Conservation (phyloP, 1,140 invertebrate genomes). For the Drosophila ohnishii region DNA sequence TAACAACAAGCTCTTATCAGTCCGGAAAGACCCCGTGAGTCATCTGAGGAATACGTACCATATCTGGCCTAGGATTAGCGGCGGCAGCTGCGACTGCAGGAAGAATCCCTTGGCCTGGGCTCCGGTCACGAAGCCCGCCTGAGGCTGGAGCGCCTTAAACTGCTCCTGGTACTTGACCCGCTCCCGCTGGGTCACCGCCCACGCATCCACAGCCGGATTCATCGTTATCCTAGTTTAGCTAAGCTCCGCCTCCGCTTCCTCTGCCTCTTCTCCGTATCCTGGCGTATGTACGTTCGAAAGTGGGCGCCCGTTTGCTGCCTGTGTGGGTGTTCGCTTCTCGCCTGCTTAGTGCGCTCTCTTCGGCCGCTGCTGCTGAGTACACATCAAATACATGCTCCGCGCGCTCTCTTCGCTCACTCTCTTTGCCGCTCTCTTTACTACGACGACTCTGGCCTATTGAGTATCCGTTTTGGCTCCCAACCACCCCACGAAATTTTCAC, state of each 20-base stretch:
- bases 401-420: conserved; percentile 46
- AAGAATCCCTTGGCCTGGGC: conserved; percentile 98
- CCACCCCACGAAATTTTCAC: conserved; percentile 79
- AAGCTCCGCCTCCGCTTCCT: conserved; percentile 22
- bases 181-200: conserved; percentile 94
- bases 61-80: conserved; percentile 94
- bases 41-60: conserved; percentile 89
- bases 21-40: conserved; percentile 64
- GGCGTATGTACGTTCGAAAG: conserved; percentile 55
- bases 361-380: conserved; percentile 60
- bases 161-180: conserved; percentile 95
- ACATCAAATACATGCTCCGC: conserved; percentile 72
- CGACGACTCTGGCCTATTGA: conserved; percentile 57
- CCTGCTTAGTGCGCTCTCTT: conserved; percentile 69
- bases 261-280: conserved; percentile 9
- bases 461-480: conserved; percentile 74
- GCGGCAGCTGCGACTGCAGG: conserved; percentile 94
- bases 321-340: conserved; percentile 48
- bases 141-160: conserved; percentile 93
- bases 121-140: conserved; percentile 94
- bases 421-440: conserved; percentile 48
- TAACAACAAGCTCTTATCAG: conserved; percentile 33
- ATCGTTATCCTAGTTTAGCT: conserved; percentile 44
- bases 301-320: conserved; percentile 32
- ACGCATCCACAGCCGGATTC: conserved; percentile 89